These are phyloP conservation scores for Oxygymnocypris stewartii DNA, from an alignment of 2,113 vertebrate genomes.

Conservation along the genomic window DNA sequence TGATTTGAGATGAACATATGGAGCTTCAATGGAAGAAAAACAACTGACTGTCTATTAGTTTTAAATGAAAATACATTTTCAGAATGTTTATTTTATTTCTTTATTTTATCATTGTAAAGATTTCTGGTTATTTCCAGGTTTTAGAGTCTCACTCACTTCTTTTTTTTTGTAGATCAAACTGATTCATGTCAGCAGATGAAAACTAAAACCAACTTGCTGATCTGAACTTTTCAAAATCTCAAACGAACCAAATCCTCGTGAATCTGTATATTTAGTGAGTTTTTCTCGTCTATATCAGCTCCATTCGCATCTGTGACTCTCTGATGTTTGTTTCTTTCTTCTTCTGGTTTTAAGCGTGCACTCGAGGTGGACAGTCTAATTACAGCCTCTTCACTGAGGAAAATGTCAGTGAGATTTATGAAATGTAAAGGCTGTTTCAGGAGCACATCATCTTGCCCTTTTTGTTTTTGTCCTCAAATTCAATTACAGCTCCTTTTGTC, in stretches of 20 bases:
- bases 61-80: too few species aligned
- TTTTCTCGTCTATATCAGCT: constrained; percentile 6
- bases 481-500: constrained; percentile 47
- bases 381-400: constrained; percentile 37
- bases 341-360: constrained; percentile 6
- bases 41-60: too few species aligned
- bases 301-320: not conserved
- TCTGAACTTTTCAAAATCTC: not conserved
- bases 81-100: not conserved
- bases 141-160: too few species aligned
- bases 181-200: not conserved
- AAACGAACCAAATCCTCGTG: not conserved
- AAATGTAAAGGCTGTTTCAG: constrained; percentile 33
- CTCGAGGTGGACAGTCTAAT: constrained; percentile 49
- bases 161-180: too few species aligned
- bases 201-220: not conserved
- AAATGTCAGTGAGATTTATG: constrained; percentile 53
- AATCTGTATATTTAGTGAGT: not conserved
- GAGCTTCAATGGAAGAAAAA: too few species aligned
- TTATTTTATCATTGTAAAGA: not conserved
- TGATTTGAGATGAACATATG: too few species aligned
- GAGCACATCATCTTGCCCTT: constrained; percentile 27
- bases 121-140: not conserved
- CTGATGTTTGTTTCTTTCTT: constrained; percentile 4
- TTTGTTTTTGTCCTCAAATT: constrained; percentile 48